Conservation (phyloP, 1,140 invertebrate species). For the Limonius californicus region DNA sequence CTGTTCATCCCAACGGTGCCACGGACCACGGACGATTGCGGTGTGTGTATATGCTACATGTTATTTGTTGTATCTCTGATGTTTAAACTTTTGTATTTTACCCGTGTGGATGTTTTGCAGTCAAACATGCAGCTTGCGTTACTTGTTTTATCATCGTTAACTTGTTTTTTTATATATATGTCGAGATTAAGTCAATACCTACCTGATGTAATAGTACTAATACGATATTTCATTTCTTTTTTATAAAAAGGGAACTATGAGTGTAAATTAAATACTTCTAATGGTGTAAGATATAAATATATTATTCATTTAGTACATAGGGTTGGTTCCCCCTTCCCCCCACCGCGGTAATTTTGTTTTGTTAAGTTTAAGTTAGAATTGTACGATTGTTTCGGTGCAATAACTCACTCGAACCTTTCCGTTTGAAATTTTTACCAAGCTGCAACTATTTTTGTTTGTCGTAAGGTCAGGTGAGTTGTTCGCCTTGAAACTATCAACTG, state of each 20-base stretch:
- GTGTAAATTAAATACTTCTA: constrained; percentile 11
- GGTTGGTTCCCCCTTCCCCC: not conserved
- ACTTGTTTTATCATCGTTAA: not conserved
- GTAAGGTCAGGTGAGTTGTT: too few species aligned
- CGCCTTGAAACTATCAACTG: too few species aligned
- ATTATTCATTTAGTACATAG: constrained; percentile 5
- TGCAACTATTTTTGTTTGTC: too few species aligned
- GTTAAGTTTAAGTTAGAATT: too few species aligned
- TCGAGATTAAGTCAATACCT: not conserved
- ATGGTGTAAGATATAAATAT: constrained; percentile 12
- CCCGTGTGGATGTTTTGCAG: constrained; percentile 2
- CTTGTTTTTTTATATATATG: not conserved
- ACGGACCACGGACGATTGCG: not conserved
- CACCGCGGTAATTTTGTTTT: too few species aligned
- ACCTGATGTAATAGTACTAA: constrained; percentile 9
- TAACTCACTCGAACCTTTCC: too few species aligned
- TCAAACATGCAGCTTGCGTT: not conserved
- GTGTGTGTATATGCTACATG: constrained; percentile 5
- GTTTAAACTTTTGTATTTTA: constrained; percentile 16
- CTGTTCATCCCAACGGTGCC: not conserved
- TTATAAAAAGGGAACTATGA: constrained; percentile 1
- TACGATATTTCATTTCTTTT: not conserved
- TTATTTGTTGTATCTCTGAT: constrained; percentile 16
- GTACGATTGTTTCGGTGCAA: too few species aligned
- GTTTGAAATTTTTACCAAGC: too few species aligned